Percentiles rank a stretch among this genome's conserved stretches.
Evolutionary conservation across 2,797 vertebrate genomes (phyloP).

Genomic region (Lagorchestes hirsutus): DNA sequence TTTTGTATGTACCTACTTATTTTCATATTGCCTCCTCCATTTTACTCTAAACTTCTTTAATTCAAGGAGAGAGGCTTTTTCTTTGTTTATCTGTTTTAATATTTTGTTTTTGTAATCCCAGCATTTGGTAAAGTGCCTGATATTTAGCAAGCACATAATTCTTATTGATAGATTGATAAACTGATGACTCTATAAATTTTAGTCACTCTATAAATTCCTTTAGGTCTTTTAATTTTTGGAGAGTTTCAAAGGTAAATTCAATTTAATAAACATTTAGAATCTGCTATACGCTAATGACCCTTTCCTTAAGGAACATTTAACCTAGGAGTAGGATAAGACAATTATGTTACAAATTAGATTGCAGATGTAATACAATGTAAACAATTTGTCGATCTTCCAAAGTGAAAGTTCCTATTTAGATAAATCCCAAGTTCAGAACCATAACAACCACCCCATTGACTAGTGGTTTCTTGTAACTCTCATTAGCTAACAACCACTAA

Average conservation of each 20-base stretch:
- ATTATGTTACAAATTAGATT: neutral
- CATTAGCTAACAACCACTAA: neutral
- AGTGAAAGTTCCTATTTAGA: neutral
- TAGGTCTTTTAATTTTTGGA: neutral
- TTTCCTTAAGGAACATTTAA: neutral
- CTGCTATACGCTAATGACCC: neutral
- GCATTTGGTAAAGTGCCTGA: neutral
- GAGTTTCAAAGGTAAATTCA: neutral
- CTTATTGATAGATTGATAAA: neutral
- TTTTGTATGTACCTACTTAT: neutral
- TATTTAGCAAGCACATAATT: neutral
- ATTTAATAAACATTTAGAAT: neutral
- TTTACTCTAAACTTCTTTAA: neutral
- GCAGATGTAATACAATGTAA: neutral
- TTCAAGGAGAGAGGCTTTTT: neutral
- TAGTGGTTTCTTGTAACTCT: neutral
- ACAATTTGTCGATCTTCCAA: neutral
- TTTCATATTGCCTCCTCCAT: neutral
- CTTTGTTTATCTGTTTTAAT: neutral
- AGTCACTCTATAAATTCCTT: neutral
- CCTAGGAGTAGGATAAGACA: neutral
- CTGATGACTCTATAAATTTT: neutral
- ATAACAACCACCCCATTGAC: neutral
- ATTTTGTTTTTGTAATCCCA: neutral
- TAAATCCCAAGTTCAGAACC: neutral